Evolutionary conservation across 2,888 invertebrate species (phyloP).

Genomic region (Rhagium mordax): DNA sequence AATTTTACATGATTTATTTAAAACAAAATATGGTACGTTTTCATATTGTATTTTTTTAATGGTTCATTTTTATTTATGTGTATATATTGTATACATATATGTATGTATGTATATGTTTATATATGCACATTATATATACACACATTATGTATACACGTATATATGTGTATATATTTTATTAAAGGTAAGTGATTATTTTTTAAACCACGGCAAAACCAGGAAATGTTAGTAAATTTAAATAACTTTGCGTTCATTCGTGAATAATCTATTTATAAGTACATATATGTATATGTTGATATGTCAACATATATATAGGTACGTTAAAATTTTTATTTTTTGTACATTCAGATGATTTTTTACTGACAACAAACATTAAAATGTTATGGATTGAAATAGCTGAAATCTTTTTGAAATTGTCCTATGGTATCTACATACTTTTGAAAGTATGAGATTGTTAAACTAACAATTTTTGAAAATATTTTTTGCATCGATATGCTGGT

Average conservation of each 20-base stretch:
- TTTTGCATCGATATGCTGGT: not conserved
- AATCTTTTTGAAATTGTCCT: not conserved
- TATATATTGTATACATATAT: too few relatives aligned
- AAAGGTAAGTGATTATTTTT: slow-evolving; percentile 45
- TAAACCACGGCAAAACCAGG: slow-evolving; percentile 43
- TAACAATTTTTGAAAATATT: not conserved
- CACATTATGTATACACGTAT: too few relatives aligned
- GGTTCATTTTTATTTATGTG: slow-evolving; percentile 16
- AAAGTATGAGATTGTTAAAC: not conserved
- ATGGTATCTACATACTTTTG: not conserved
- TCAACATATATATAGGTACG: too few relatives aligned
- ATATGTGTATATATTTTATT: too few relatives aligned
- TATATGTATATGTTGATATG: too few relatives aligned
- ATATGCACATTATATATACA: too few relatives aligned
- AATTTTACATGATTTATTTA: slow-evolving; percentile 33
- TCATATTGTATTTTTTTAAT: not conserved
- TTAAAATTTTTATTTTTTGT: slow-evolving; percentile 11
- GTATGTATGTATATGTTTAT: too few relatives aligned
- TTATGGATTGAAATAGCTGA: not conserved
- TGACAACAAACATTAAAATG: slow-evolving; percentile 40
- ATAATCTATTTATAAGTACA: slow-evolving; percentile 6
- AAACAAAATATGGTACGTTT: not conserved
- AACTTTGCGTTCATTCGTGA: not conserved
- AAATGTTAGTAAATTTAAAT: not conserved
- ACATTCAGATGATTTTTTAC: slow-evolving; percentile 41